Conservation (phyloP, 2,797 vertebrate species). For the Lithobates pipiens region DNA sequence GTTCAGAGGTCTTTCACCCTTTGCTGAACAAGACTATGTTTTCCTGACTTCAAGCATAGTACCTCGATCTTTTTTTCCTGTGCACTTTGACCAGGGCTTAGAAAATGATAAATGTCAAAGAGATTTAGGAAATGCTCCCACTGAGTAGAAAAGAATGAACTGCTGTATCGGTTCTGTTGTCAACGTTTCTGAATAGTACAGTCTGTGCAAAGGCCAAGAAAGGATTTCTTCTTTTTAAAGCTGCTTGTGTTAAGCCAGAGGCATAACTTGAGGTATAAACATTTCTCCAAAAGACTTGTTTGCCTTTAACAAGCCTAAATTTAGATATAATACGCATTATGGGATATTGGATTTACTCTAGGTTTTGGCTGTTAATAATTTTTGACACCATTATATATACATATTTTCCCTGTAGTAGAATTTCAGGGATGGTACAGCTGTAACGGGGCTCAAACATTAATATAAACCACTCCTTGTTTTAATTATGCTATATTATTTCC, state of each 20-base stretch:
- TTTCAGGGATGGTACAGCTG: no score
- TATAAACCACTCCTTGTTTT: no score
- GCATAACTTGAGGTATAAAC: background rate
- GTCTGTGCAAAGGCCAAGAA: conserved; percentile 9
- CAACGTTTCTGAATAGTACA: conserved; percentile 11
- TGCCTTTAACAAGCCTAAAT: background rate
- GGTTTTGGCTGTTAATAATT: no score
- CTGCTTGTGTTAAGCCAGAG: conserved; percentile 19
- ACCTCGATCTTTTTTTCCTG: conserved; percentile 36
- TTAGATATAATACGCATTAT: background rate
- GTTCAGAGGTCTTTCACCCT: conserved; percentile 45
- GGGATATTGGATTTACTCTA: background rate
- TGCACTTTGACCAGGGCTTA: conserved; percentile 56
- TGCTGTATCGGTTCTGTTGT: conserved; percentile 34
- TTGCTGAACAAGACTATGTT: conserved; percentile 43
- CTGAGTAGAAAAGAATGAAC: conserved; percentile 40
- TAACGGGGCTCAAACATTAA: no score
- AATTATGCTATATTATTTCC: no score
- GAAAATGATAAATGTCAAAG: conserved; percentile 55
- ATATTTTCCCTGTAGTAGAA: no score
- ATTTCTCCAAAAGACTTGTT: background rate
- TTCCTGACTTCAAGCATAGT: conserved; percentile 30
- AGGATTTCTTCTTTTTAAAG: conserved; percentile 20
- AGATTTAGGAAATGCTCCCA: conserved; percentile 47
- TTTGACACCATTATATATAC: no score